Evolutionary conservation across 1,140 invertebrate species (phyloP), one percentile per base, ranked within the genome.

Genomic region (Riptortus pedestris): DNA sequence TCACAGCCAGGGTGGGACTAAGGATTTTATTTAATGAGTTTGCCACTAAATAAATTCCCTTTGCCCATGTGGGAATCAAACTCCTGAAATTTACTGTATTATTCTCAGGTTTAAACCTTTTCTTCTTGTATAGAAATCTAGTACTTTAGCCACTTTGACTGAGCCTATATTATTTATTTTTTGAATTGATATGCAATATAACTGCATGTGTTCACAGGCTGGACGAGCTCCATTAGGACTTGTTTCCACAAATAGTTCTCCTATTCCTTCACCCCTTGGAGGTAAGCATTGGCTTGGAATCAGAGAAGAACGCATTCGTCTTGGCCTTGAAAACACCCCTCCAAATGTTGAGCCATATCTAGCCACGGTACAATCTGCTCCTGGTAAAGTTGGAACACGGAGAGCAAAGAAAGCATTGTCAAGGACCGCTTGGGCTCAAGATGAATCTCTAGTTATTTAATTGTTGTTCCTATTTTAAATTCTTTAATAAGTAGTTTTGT

Each of bases 301-400:
- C 18, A n/a, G n/a, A 4, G 57, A 59, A 29, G 57, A 59, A 59
- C 28, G 57, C 14, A 20, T 59, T 26, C 28, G 57, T 9, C 28
- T 59, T 1, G 57, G 57, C 20, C 57, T 59, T 5, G 57, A 59
- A 59, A 59, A 59, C 24, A 59, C 57, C 5, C 27, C 57, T 38
- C 28, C 57, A 9, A 31, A 7, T 18, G 11, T 16, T 31, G 57
- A 18, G 18, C 57, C 57, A 9, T 38, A 4, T 18, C 28, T 18
- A 4, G 57, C 29, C 16, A 16, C 18, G n/a, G 29, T 59, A 12
- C 57, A 59, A n/a, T 59, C 57, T 20, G 57, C 57, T 2, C 57
- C 57, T 33, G 28, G 51, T 7, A 55, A 55, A 26, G 22, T 55
- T 26, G 51, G 51, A 9, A 14, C 24, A 4, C 22, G 24, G 51